phyloP scores from a whole-genome alignment of 2,797 vertebrate genomes.

The Melopsittacus undulatus region DNA sequence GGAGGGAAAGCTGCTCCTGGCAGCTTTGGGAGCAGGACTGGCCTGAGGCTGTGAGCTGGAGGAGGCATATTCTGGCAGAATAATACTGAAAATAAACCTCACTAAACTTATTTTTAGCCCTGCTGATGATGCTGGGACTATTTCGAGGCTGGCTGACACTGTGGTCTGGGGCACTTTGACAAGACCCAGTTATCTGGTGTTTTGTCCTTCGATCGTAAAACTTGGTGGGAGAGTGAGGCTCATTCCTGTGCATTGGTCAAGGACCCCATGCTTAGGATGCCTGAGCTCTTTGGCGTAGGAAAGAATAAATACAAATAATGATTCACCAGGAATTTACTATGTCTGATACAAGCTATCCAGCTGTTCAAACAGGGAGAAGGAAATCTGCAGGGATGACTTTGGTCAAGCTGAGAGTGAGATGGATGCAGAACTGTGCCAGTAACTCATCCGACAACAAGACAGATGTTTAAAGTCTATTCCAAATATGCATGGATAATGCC shows the following conservation, averaged over 20 bases:
- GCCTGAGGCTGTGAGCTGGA: rapidly evolving
- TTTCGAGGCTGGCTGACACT: constrained; percentile 42
- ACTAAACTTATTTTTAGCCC: constrained; percentile 48
- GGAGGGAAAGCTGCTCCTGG: background rate
- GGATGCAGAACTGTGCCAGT: background rate
- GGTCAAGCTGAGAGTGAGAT: background rate
- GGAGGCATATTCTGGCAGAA: constrained; percentile 13
- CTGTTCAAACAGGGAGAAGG: background rate
- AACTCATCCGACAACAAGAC: background rate
- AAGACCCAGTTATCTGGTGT: background rate
- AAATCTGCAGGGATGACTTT: background rate
- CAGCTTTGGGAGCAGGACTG: background rate
- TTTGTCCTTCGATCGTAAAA: background rate
- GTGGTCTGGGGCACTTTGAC: background rate
- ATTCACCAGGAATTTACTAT: constrained; percentile 5
- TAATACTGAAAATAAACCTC: constrained; percentile 24
- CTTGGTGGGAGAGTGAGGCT: constrained; percentile 25
- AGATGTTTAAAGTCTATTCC: background rate
- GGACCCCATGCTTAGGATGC: background rate
- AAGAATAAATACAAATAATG: background rate
- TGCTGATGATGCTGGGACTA: background rate
- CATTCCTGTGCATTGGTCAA: background rate
- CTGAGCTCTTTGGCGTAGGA: constrained; percentile 10
- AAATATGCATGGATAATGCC: background rate
- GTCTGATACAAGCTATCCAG: background rate